phyloP scores from a whole-genome alignment of 2,888 invertebrate species.

The Folsomia manolachei region DNA sequence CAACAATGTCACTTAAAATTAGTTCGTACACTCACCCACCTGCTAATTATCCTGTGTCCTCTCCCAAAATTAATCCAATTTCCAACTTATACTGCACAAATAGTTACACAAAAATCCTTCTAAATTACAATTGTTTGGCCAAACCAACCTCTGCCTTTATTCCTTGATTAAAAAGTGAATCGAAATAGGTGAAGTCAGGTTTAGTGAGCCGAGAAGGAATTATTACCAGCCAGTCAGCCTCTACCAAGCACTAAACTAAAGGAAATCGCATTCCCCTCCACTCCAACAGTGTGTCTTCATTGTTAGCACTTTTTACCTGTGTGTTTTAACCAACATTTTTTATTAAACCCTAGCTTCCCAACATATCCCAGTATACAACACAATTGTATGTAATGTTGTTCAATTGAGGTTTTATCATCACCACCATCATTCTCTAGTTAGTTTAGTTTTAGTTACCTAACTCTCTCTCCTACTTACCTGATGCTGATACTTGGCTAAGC shows the following conservation, averaged over 20 bases:
- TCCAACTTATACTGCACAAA: too few relatives aligned
- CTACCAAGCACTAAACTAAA: background rate
- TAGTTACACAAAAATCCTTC: too few relatives aligned
- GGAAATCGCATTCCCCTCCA: background rate
- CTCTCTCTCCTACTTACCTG: background rate
- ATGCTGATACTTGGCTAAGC: background rate
- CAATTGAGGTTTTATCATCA: background rate
- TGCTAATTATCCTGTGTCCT: too few relatives aligned
- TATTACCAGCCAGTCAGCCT: background rate
- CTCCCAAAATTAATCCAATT: too few relatives aligned
- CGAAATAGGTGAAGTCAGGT: background rate
- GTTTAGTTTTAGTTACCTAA: too few relatives aligned
- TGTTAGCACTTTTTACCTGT: background rate
- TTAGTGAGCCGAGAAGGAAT: background rate
- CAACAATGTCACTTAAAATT: too few relatives aligned
- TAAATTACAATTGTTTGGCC: too few relatives aligned
- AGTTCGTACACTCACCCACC: too few relatives aligned
- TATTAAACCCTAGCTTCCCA: too few relatives aligned
- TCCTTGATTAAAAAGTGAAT: too few relatives aligned
- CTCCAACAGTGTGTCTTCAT: background rate
- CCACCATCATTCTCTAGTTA: background rate
- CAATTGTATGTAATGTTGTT: background rate
- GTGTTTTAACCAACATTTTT: background rate
- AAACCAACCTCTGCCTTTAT: too few relatives aligned
- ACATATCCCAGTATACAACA: too few relatives aligned